These are phyloP conservation scores for Syrrhaptes paradoxus DNA, from an alignment of 2,113 vertebrate genomes.

Conservation along the genomic window DNA sequence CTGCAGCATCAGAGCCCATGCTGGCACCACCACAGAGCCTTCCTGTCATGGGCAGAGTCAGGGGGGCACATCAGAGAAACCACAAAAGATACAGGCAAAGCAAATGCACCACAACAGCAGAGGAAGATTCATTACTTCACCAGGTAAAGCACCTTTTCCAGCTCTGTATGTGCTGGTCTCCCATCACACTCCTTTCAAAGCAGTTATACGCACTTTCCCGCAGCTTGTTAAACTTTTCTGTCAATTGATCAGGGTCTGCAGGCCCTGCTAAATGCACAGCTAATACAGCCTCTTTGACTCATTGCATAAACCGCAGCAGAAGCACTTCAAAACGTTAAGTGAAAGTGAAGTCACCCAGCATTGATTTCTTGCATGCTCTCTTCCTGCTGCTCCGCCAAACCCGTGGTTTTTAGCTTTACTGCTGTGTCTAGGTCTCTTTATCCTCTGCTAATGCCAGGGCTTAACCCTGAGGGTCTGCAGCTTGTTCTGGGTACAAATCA, in stretches of 20 bases:
- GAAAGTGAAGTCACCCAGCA: not conserved
- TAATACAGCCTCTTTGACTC: not conserved
- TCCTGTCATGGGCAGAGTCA: not conserved
- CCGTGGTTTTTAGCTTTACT: not conserved
- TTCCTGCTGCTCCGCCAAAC: not conserved
- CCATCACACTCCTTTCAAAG: not conserved
- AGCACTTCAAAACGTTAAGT: not conserved
- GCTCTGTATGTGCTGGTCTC: not conserved
- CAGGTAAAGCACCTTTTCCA: not conserved
- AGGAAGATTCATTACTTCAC: rapidly evolving
- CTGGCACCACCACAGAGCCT: not conserved
- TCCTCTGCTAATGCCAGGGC: conserved; percentile 21
- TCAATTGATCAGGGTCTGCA: not conserved
- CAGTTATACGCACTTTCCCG: not conserved
- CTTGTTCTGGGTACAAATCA: not conserved
- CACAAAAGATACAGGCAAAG: not conserved
- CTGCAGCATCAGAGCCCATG: not conserved
- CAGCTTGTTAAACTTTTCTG: not conserved
- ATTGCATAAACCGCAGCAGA: not conserved
- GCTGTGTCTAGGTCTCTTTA: not conserved
- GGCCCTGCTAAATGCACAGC: not conserved
- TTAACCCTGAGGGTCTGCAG: conserved; percentile 13
- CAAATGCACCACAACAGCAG: not conserved
- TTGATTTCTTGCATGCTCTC: not conserved
- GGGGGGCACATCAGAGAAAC: rapidly evolving